phyloP scores from a whole-genome alignment of 2,113 vertebrate genomes.

The Semnornis frantzii region DNA sequence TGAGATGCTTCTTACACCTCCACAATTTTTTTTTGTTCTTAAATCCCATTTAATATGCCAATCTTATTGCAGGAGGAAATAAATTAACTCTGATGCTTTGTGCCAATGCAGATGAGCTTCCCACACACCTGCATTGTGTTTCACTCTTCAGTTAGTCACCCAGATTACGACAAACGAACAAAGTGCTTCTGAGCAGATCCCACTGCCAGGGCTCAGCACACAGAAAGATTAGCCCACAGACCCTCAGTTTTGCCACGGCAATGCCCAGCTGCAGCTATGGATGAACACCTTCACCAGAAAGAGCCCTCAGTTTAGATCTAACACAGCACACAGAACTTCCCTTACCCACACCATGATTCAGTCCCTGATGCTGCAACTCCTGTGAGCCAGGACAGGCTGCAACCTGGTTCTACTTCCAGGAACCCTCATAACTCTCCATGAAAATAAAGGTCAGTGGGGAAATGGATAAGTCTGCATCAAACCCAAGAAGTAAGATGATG shows the following conservation, averaged over 20 bases:
- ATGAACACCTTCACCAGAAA: background rate
- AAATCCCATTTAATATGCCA: constrained; percentile 57
- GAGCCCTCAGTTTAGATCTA: background rate
- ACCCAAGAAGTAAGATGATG: background rate
- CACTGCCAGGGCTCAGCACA: background rate
- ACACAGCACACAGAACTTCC: background rate
- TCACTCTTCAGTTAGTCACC: constrained; percentile 29
- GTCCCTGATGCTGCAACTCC: background rate
- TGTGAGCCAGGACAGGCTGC: fast-evolving
- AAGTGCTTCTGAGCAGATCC: background rate
- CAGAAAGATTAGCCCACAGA: background rate
- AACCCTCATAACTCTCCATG: background rate
- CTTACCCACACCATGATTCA: fast-evolving
- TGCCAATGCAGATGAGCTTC: constrained; percentile 69
- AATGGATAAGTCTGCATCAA: background rate
- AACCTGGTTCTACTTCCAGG: background rate
- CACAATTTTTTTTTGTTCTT: constrained; percentile 60
- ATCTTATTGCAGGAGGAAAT: constrained; percentile 56
- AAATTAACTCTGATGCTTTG: constrained; percentile 66
- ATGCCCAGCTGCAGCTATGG: background rate
- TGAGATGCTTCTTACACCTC: constrained; percentile 54
- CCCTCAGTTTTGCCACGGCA: background rate
- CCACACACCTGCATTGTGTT: constrained; percentile 62
- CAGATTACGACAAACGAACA: background rate
- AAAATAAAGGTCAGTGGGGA: background rate